A percentile compares a stretch with the other conserved stretches of the same genome.
Conservation (phyloP, 2,888 invertebrate species). For the Cataglyphis livida region DNA sequence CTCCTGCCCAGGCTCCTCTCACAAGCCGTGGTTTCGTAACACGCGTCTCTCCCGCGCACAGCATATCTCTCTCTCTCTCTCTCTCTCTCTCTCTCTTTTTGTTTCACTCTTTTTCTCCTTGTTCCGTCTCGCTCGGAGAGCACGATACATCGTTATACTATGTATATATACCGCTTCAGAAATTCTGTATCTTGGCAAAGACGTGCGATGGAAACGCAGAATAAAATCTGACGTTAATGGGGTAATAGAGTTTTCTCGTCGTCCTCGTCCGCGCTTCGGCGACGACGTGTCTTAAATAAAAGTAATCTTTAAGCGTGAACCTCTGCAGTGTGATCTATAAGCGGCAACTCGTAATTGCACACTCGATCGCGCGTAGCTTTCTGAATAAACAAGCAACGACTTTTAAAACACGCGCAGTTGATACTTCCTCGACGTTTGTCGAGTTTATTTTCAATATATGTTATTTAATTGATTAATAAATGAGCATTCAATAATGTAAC, state of each 20-base stretch:
- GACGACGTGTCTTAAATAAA: slow-evolving; percentile 38
- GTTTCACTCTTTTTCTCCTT: slow-evolving; percentile 23
- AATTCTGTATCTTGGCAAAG: slow-evolving; percentile 51
- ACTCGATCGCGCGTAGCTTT: slow-evolving; percentile 21
- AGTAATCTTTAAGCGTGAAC: slow-evolving; percentile 42
- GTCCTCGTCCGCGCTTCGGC: slow-evolving; percentile 13
- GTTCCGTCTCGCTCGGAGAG: slow-evolving; percentile 26
- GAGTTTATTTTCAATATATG: not conserved
- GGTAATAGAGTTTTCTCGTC: slow-evolving; percentile 45
- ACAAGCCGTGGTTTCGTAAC: slow-evolving; percentile 81
- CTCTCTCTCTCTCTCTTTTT: slow-evolving; percentile 18
- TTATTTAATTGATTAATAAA: slow-evolving; percentile 29
- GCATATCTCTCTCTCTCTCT: slow-evolving; percentile 30
- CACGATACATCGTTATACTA: slow-evolving; percentile 37
- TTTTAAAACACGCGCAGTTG: not conserved
- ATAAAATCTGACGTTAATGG: slow-evolving; percentile 52
- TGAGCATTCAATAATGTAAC: not conserved
- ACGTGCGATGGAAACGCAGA: slow-evolving; percentile 41
- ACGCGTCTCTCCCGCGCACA: slow-evolving; percentile 72
- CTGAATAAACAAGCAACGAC: slow-evolving; percentile 19
- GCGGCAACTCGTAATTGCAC: slow-evolving; percentile 25
- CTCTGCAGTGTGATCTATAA: slow-evolving; percentile 43
- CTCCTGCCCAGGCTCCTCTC: slow-evolving; percentile 58
- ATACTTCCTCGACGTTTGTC: not conserved
- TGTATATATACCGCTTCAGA: slow-evolving; percentile 40